Conservation (phyloP, 2,113 vertebrate species). For the Rhodinocichla rosea region DNA sequence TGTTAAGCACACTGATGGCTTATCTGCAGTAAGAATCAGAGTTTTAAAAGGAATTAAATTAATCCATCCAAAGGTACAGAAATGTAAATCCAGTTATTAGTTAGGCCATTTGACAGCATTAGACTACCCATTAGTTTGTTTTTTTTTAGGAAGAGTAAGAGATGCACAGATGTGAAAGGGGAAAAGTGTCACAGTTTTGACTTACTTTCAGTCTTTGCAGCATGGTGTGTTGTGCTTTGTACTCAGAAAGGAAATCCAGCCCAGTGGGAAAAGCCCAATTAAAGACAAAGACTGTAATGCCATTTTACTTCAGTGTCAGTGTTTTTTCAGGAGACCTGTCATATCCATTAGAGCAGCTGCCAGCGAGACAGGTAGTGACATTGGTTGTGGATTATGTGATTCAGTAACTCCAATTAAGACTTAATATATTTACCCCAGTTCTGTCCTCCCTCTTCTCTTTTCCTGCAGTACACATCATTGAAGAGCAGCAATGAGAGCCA, state of each 20-base stretch:
- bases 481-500: neutral
- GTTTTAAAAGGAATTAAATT: conserved; percentile 27
- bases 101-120: neutral
- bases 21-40: conserved; percentile 1
- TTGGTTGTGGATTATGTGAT: neutral
- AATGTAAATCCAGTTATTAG: conserved; percentile 35
- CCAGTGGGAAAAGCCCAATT: neutral
- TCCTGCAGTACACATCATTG: neutral
- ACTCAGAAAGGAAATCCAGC: neutral
- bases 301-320: neutral
- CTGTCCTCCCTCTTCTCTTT: neutral
- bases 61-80: neutral
- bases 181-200: neutral
- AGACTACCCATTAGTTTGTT: neutral
- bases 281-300: neutral
- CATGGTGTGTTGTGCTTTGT: neutral
- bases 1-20: conserved; percentile 20
- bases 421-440: neutral
- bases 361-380: neutral
- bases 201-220: neutral
- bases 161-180: neutral
- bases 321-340: neutral
- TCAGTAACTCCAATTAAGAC: neutral
- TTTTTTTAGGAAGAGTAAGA: neutral
- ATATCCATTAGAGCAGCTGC: neutral